Conservation (phyloP, 2,113 vertebrate genomes). For the Crotalus tigris region DNA sequence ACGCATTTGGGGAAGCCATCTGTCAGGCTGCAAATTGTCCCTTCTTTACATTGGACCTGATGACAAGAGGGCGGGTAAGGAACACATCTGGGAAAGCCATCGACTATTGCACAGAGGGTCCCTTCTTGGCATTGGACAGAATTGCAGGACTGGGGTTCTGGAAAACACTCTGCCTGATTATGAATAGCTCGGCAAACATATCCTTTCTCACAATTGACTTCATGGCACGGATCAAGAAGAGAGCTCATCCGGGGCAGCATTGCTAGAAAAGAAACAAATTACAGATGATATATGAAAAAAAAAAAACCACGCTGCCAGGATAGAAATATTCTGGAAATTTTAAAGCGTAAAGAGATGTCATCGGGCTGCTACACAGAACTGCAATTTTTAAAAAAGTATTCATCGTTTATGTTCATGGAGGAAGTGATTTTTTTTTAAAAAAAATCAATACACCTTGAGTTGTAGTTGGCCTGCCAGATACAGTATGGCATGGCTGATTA, state of each 20-base stretch:
- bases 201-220: not conserved
- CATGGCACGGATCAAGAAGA: not conserved
- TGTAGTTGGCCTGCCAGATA: not conserved
- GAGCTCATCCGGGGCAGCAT: not conserved
- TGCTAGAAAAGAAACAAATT: not conserved
- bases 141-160: not conserved
- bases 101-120: not conserved
- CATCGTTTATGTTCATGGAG: not conserved
- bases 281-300: not conserved
- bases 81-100: not conserved
- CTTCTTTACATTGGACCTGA: not conserved
- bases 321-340: not conserved
- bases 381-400: not conserved
- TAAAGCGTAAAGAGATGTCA: not conserved
- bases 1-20: slow-evolving; percentile 7
- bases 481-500: not conserved
- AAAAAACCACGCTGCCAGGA: not conserved
- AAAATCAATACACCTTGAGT: not conserved
- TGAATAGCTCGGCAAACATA: not conserved
- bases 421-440: not conserved
- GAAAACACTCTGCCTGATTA: not conserved
- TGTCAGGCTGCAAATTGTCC: not conserved
- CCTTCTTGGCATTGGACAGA: not conserved
- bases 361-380: not conserved
- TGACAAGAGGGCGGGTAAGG: slow-evolving; percentile 13